Conservation (phyloP, 2,888 invertebrate species). For the Perizoma affinitatum region DNA sequence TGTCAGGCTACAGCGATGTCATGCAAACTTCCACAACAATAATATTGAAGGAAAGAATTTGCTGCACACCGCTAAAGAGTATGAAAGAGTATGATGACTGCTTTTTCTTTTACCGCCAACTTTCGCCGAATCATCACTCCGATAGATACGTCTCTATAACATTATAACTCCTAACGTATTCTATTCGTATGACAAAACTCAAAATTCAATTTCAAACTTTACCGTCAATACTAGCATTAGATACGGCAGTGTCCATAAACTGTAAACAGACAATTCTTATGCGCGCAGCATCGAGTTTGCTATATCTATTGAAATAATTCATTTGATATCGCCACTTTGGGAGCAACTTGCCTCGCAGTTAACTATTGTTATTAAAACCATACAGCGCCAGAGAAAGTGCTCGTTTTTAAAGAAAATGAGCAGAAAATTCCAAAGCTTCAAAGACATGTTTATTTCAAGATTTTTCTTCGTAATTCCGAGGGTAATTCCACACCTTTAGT, state of each 20-base stretch:
- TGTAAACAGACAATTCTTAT: constrained; percentile 27
- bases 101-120: too few species aligned
- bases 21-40: too few species aligned
- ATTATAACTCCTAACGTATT: too few species aligned
- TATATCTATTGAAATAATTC: constrained; percentile 34
- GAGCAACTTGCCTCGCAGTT: constrained; percentile 15
- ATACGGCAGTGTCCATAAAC: constrained; percentile 22
- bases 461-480: too few species aligned
- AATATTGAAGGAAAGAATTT: too few species aligned
- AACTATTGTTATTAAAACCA: constrained; percentile 15
- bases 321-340: constrained; percentile 30
- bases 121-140: too few species aligned
- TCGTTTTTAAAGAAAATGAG: neutral
- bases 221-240: constrained; percentile 25
- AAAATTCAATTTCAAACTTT: constrained; percentile 23
- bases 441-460: neutral
- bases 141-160: too few species aligned
- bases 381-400: neutral
- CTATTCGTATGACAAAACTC: too few species aligned
- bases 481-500: too few species aligned
- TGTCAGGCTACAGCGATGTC: too few species aligned
- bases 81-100: too few species aligned
- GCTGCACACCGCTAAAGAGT: too few species aligned
- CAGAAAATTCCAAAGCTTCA: neutral
- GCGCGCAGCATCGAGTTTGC: constrained; percentile 25